Evolutionary conservation across 1,140 invertebrate species (phyloP).

Genomic region (Drosophila elegans): DNA sequence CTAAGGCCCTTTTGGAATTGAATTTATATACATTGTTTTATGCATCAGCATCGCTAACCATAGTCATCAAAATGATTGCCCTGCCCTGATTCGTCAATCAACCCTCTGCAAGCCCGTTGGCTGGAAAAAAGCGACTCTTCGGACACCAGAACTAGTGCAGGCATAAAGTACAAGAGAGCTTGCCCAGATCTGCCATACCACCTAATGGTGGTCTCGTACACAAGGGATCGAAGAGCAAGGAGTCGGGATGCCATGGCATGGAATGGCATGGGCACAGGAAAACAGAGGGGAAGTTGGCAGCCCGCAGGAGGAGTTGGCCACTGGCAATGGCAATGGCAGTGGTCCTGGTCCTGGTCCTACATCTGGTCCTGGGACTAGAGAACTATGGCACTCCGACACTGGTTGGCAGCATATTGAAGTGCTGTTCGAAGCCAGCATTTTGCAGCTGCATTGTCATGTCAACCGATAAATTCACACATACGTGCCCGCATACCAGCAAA

Average conservation of each 20-base stretch:
- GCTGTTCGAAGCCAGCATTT: slow-evolving; percentile 80
- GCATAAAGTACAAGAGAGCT: slow-evolving; percentile 69
- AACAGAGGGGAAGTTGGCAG: slow-evolving; percentile 37
- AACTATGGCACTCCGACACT: slow-evolving; percentile 34
- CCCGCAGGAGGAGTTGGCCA: slow-evolving; percentile 35
- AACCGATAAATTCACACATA: slow-evolving; percentile 83
- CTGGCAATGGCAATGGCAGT: slow-evolving; percentile 34
- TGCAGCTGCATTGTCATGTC: slow-evolving; percentile 83
- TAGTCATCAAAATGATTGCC: no score
- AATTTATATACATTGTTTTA: no score
- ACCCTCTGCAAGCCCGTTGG: slow-evolving; percentile 32
- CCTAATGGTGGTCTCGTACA: slow-evolving; percentile 73
- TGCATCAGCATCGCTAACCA: no score
- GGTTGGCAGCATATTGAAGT: slow-evolving; percentile 74
- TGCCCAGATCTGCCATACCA: slow-evolving; percentile 62
- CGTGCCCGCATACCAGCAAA: slow-evolving; percentile 71
- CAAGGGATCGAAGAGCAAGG: slow-evolving; percentile 75
- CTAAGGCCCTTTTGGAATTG: no score
- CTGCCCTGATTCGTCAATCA: background rate
- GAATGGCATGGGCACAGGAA: background rate
- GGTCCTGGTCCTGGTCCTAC: slow-evolving; percentile 9
- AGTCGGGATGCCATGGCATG: slow-evolving; percentile 26
- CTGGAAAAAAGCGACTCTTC: slow-evolving; percentile 25
- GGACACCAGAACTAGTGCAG: slow-evolving; percentile 27
- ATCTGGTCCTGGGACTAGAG: background rate